A percentile compares a stretch with the other conserved stretches of the same genome.
Evolutionary conservation across 1,140 invertebrate species (phyloP).

Genomic region (Cyclargus thomasi): DNA sequence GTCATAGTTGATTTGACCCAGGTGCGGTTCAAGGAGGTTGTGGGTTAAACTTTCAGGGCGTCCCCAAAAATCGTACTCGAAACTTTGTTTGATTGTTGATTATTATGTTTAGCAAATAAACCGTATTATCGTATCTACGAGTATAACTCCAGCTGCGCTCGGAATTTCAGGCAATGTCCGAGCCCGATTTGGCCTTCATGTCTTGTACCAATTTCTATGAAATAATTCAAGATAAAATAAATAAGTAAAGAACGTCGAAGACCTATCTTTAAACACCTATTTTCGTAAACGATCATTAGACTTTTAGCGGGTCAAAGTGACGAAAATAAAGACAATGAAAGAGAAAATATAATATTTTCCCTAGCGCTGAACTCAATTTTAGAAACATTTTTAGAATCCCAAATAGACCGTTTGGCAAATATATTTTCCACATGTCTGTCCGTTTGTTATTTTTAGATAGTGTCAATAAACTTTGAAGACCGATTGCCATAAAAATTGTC

Average conservation of each 20-base stretch:
- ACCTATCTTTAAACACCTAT: neutral
- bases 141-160: too few species aligned
- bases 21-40: too few species aligned
- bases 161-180: too few species aligned
- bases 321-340: neutral
- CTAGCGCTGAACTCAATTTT: neutral
- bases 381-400: conserved; percentile 1
- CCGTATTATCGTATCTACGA: too few species aligned
- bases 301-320: neutral
- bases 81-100: too few species aligned
- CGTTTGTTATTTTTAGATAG: neutral
- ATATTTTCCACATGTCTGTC: neutral
- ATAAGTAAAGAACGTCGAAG: neutral
- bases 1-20: too few species aligned
- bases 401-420: conserved; percentile 5
- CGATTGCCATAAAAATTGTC: neutral
- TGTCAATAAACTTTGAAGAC: conserved; percentile 5
- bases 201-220: neutral
- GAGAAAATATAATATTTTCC: neutral
- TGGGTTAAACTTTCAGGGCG: too few species aligned
- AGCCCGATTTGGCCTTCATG: too few species aligned
- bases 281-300: neutral
- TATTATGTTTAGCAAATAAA: too few species aligned
- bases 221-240: neutral
- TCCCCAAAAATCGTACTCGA: too few species aligned